Evolutionary conservation across 2,888 invertebrate genomes (phyloP).

Genomic region (Pseudolycoriella hygida): DNA sequence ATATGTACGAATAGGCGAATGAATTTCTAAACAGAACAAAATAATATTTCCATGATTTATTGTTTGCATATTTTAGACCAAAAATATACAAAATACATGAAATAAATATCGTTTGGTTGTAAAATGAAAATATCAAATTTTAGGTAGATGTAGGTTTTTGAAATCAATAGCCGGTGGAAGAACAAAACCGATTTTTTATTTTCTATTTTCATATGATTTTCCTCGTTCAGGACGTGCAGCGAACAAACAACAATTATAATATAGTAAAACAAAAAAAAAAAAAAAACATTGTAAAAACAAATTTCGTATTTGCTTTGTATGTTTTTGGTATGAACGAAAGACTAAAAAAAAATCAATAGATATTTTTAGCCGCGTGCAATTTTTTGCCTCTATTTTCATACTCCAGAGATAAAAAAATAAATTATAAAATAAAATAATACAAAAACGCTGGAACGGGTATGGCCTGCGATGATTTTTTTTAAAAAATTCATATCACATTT

Average conservation of each 20-base stretch:
- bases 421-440: neutral
- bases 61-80: too few relatives aligned
- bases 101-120: neutral
- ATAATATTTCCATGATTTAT: too few relatives aligned
- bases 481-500: neutral
- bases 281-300: neutral
- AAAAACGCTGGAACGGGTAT: slow-evolving; percentile 5
- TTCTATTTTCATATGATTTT: neutral
- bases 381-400: too few relatives aligned
- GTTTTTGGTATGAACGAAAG: neutral
- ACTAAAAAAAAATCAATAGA: neutral
- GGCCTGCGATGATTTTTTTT: slow-evolving; percentile 4
- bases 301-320: neutral
- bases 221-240: neutral
- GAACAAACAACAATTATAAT: neutral
- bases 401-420: slow-evolving; percentile 4
- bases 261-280: slow-evolving; percentile 3
- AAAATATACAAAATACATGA: neutral
- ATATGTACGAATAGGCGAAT: too few relatives aligned
- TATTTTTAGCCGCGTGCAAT: neutral
- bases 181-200: neutral
- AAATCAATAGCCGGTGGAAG: neutral
- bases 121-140: too few relatives aligned
- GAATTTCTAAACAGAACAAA: too few relatives aligned
- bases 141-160: too few relatives aligned